phyloP scores from a whole-genome alignment of 2,888 invertebrate genomes.

The Cantharis flavilabris region DNA sequence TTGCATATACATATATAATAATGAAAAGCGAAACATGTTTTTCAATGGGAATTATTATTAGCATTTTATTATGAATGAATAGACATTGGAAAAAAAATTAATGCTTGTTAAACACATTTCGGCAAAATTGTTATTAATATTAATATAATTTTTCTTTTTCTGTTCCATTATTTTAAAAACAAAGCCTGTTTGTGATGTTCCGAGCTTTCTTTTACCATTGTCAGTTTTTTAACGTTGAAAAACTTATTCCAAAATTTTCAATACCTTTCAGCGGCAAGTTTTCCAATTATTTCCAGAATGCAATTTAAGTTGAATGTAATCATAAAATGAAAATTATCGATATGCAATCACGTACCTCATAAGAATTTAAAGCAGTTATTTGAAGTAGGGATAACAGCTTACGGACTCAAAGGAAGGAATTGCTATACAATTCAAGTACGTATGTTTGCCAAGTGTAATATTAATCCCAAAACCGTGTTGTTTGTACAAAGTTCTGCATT shows the following conservation, averaged over 20 bases:
- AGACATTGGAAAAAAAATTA: background rate
- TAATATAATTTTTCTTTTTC: background rate
- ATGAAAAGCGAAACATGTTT: background rate
- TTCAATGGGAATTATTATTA: background rate
- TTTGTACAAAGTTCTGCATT: conserved; percentile 30
- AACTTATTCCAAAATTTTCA: background rate
- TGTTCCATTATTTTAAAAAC: background rate
- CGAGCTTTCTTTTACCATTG: background rate
- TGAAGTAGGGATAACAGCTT: conserved; percentile 21
- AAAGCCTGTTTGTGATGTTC: background rate
- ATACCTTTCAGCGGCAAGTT: background rate
- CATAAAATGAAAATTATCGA: conserved; percentile 6
- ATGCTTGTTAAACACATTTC: background rate
- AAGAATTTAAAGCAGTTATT: conserved; percentile 25
- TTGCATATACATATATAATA: background rate
- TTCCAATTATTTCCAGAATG: background rate
- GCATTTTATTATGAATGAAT: background rate
- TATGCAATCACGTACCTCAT: conserved; percentile 21
- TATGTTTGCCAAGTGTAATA: conserved; percentile 28
- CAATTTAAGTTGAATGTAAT: background rate
- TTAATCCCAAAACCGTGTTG: conserved; percentile 25
- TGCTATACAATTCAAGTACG: conserved; percentile 12
- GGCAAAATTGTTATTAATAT: background rate
- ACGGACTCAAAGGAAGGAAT: background rate
- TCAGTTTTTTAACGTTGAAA: background rate